Conservation (phyloP, 2,888 invertebrate species). For the Epirrhoe alternata region DNA sequence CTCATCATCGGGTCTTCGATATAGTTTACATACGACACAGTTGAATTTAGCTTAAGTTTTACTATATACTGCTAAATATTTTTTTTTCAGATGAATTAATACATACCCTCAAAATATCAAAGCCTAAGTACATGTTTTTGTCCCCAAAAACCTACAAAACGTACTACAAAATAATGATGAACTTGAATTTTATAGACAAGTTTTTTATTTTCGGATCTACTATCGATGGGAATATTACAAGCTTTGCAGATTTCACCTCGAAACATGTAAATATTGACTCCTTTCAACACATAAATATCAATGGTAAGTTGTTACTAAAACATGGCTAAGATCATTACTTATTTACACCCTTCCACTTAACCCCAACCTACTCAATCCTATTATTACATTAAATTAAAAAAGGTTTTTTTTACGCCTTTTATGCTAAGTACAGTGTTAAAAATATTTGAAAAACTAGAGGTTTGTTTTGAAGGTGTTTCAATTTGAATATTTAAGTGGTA, state of each 20-base stretch:
- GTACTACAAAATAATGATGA: slow-evolving; percentile 51
- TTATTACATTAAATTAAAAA: background rate
- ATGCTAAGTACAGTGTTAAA: too few species aligned
- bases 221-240: slow-evolving; percentile 40
- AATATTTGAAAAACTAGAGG: too few species aligned
- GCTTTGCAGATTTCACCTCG: slow-evolving; percentile 50
- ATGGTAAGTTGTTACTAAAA: slow-evolving; percentile 51
- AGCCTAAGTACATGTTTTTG: slow-evolving; percentile 65
- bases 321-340: background rate
- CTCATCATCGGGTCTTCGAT: too few species aligned
- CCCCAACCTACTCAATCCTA: background rate
- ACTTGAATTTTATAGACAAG: slow-evolving; percentile 48
- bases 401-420: too few species aligned
- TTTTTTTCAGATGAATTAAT: slow-evolving; percentile 63
- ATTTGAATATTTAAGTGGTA: too few species aligned
- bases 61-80: too few species aligned
- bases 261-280: slow-evolving; percentile 46
- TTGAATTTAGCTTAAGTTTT: too few species aligned
- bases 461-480: too few species aligned
- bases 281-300: slow-evolving; percentile 51
- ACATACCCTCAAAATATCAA: slow-evolving; percentile 63
- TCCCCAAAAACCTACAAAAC: slow-evolving; percentile 57
- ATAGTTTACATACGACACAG: too few species aligned
- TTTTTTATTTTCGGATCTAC: slow-evolving; percentile 54
- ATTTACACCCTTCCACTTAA: background rate